These are phyloP conservation scores for Eidolon dupreanum DNA, from an alignment of 2,797 vertebrate species.

Conservation along the genomic window DNA sequence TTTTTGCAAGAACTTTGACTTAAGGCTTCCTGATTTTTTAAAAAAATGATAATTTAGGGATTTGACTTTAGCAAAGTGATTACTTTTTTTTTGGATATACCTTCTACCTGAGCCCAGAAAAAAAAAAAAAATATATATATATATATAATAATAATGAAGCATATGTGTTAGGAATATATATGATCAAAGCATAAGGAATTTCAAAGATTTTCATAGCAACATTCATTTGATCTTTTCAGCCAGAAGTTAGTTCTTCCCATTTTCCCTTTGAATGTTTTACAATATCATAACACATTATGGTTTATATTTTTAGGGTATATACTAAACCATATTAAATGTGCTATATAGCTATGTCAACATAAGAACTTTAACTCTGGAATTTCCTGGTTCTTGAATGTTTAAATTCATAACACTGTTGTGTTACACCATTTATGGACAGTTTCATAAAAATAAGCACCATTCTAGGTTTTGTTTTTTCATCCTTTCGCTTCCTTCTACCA, in stretches of 20 bases:
- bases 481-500: background rate
- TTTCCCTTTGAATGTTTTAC: constrained; percentile 15
- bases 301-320: constrained; percentile 29
- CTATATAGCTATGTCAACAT: constrained; percentile 24
- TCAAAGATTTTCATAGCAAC: constrained; percentile 17
- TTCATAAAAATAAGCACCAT: constrained; percentile 34
- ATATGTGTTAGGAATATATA: background rate
- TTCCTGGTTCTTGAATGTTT: constrained; percentile 51
- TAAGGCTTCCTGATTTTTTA: constrained; percentile 56
- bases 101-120: background rate
- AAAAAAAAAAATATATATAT: background rate
- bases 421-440: background rate
- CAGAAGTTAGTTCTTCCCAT: background rate
- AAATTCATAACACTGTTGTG: constrained; percentile 6
- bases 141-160: background rate
- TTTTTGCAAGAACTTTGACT: constrained; percentile 66
- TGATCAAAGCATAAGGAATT: constrained; percentile 48
- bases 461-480: background rate
- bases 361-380: constrained; percentile 46
- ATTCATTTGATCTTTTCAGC: background rate
- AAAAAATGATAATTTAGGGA: constrained; percentile 28
- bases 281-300: background rate
- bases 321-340: constrained; percentile 11
- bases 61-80: constrained; percentile 19
- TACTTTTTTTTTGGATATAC: constrained; percentile 7